A percentile compares a stretch with the other conserved stretches of the same genome.
These are phyloP conservation scores for Eupithecia insigniata DNA, from an alignment of 2,888 invertebrate species.

Conservation along the genomic window DNA sequence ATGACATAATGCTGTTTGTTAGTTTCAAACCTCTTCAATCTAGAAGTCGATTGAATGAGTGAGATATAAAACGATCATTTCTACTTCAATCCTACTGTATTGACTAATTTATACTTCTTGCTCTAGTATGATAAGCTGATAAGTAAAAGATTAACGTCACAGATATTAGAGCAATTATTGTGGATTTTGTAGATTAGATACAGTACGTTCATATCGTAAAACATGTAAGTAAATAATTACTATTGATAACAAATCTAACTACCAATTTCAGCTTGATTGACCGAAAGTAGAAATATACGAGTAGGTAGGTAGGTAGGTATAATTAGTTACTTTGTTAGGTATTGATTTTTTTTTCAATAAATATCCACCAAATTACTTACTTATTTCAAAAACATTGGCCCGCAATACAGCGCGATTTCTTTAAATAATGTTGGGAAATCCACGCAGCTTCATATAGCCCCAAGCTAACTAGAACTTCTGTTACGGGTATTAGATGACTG, in stretches of 20 bases:
- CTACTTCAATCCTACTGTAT: slow-evolving; percentile 32
- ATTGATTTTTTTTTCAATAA: too few species aligned
- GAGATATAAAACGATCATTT: slow-evolving; percentile 23
- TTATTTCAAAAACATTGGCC: too few species aligned
- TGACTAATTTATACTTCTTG: slow-evolving; percentile 14
- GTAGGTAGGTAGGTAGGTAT: background rate
- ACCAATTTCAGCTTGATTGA: background rate
- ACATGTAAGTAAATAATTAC: background rate
- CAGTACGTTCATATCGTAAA: slow-evolving; percentile 15
- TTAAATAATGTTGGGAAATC: too few species aligned
- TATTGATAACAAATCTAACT: background rate
- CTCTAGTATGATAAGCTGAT: too few species aligned
- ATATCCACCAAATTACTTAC: too few species aligned
- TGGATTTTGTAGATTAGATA: slow-evolving; percentile 35
- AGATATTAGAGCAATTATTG: slow-evolving; percentile 28
- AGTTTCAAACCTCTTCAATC: background rate
- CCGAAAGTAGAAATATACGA: background rate
- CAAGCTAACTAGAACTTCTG: too few species aligned
- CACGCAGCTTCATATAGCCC: too few species aligned
- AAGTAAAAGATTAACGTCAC: slow-evolving; percentile 34
- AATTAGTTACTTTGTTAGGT: too few species aligned
- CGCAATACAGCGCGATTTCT: too few species aligned
- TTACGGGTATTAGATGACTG: too few species aligned
- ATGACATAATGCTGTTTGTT: slow-evolving; percentile 38
- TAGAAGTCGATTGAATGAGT: background rate